Evolutionary conservation across 2,113 vertebrate genomes (phyloP).

Genomic region (Amblyopsis rosae): DNA sequence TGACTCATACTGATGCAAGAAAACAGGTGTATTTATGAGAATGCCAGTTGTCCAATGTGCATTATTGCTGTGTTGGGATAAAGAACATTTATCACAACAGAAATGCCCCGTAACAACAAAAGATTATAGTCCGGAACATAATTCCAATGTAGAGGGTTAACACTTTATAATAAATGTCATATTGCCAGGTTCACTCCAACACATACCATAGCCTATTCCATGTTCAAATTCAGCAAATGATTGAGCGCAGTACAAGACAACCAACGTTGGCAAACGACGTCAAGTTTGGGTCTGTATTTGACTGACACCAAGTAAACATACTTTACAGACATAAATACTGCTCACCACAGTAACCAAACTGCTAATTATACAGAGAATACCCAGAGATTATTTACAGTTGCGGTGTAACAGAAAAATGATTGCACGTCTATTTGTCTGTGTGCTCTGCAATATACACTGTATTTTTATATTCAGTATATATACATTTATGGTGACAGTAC

Average conservation of each 20-base stretch:
- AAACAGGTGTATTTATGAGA: slow-evolving; percentile 15
- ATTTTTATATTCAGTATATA: no score
- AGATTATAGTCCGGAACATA: slow-evolving; percentile 11
- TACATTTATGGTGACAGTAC: neutral
- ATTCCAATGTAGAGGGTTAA: slow-evolving; percentile 26
- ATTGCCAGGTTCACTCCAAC: slow-evolving; percentile 19
- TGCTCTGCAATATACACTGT: no score
- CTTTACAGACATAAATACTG: neutral
- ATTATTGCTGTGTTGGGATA: slow-evolving; percentile 53
- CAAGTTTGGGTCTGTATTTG: neutral
- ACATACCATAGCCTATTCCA: slow-evolving; percentile 12
- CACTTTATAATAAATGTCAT: neutral
- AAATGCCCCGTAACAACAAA: neutral
- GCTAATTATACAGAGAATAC: no score
- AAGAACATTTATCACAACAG: slow-evolving; percentile 6
- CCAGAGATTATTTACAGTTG: no score
- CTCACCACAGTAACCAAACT: slow-evolving; percentile 7
- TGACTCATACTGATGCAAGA: slow-evolving; percentile 12
- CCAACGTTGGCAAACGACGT: slow-evolving; percentile 29
- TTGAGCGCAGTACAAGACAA: slow-evolving; percentile 17
- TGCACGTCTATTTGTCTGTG: no score
- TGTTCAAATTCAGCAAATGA: slow-evolving; percentile 26
- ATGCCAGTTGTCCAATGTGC: neutral
- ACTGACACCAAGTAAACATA: neutral
- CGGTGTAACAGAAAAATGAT: no score